Base-by-base conservation (phyloP, 2,113 vertebrate genomes). In the Plestiodon gilberti region DNA sequence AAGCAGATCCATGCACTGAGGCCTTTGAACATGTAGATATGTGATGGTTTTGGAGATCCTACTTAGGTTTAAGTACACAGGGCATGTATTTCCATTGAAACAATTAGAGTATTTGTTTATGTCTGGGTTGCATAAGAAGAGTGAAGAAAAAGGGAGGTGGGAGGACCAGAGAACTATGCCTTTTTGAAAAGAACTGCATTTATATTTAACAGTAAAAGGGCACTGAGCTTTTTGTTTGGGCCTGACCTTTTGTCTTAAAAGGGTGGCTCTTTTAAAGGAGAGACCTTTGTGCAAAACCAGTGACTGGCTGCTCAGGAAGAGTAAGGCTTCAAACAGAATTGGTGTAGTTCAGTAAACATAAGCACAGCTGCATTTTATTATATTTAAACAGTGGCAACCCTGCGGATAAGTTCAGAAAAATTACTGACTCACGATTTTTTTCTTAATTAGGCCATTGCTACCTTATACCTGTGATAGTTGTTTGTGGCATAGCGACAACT, bases 121-220 rank as follows among this genome's bases (percentile, higher is more conserved):
- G 28, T 52, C 52, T 35, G 20, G 38, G 2, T 52, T 62, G 57
- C 6, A 4, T 55, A 57, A 75, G 59, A n/a, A 77, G 40, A 33
- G 40, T 57, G 38, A n/a, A 75, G 35, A 13, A 30, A 33, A 28
- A 20, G 48, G n/a, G 35, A 20, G 62, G 18, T 48, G 38, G 28
- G 8, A 8, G 75, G 9, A 61, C 8, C n/a, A 4, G 71, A 75
- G 71, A 22, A 15, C 43, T 22, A 38, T 57, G 61, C 23, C 52
- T 78, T 82, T 77, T 77, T 87, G 35, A 59, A 76, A 82, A 22
- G 62, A 70, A 40, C 23, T 48, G 74, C 73, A 70, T 78, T 33
- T 83, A 28, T 61, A 62, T 73, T 74, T 62, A 78, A 78, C 81
- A 83, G 74, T 78, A 71, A 78, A 83, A 83, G 86, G 62, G 55